Base-by-base conservation (phyloP, 2,797 vertebrate species). In the Sebastes hubbsi region DNA sequence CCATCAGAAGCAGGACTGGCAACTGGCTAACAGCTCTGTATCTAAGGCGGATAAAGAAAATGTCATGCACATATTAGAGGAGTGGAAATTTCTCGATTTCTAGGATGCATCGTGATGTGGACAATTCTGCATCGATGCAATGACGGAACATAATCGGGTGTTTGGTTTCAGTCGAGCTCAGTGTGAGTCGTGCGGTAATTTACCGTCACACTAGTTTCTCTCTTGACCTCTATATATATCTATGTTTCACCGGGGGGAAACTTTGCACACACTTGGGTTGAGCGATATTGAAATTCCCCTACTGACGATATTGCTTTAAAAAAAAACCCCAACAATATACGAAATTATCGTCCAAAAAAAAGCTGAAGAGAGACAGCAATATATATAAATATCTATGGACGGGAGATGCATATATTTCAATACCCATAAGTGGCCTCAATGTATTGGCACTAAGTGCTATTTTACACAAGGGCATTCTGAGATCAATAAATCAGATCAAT, bases 1-100 rank as follows among this genome's bases (percentile, higher is more conserved):
- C 77, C 62, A 58, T 87, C 80, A 76, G 72, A 27, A 69, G 56
- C 59, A 67, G 49, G 68, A 78, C 62, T 72, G 77, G 46, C 70
- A 81, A 82, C 70, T 52, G 52, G 55, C 30, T 65, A 76, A 76
- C 72, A 55, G 73, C 84, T 81, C 69, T 78, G 27, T 82, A 27
- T 36, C 73, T 56, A 71, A 1, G 6, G 72, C 24, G 54, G 78
- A 77, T 66, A 72, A 52, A 62, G 72, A 46, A 81, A 70, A 75
- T 72, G 75, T 80, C 20, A 10, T 36, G 54, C 8, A 30, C 16
- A 3, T 29, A 29, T 60, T 30, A 18, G 13, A 30, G 20, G 29
- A 32, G 30, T 61, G 59, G 13, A 27, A 58, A 29, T 36, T 62
- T 24, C 32, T 36, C n/a, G 12, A 22, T 63, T 49, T 36, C n/a